Evolutionary conservation across 2,888 invertebrate genomes (phyloP).

Genomic region (Philereme vetulata): DNA sequence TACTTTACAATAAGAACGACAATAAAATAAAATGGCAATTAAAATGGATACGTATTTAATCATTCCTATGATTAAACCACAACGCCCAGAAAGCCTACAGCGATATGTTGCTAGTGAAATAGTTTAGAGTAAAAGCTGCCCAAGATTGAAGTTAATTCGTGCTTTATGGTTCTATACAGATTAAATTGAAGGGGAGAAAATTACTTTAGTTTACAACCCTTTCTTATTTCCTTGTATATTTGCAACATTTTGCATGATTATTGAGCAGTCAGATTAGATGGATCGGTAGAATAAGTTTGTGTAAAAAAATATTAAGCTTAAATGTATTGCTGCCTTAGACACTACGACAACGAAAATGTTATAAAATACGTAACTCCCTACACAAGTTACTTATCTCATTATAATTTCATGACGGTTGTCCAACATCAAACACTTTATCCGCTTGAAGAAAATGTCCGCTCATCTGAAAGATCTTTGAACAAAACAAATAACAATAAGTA

Average conservation of each 20-base stretch:
- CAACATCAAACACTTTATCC: conserved; percentile 2
- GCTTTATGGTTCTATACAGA: conserved; percentile 12
- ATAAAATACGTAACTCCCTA: neutral
- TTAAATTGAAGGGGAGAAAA: conserved; percentile 4
- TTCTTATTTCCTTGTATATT: neutral
- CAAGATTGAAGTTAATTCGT: conserved; percentile 18
- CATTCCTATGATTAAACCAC: conserved; percentile 3
- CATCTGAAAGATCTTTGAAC: neutral
- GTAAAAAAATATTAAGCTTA: no score
- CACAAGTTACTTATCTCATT: neutral
- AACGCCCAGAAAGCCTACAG: conserved; percentile 14
- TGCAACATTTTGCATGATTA: no score
- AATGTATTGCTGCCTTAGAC: no score
- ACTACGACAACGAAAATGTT: no score
- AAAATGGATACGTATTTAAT: conserved; percentile 1
- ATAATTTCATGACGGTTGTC: neutral
- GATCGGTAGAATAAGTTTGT: no score
- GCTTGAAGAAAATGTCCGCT: neutral
- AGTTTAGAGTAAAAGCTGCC: conserved; percentile 13
- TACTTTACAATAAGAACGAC: no score
- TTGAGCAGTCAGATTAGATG: no score
- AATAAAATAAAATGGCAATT: no score
- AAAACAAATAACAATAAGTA: neutral
- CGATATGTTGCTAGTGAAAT: conserved; percentile 2
- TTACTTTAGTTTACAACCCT: neutral